Conservation (phyloP, 2,797 vertebrate species). For the Notamacropus eugenii region DNA sequence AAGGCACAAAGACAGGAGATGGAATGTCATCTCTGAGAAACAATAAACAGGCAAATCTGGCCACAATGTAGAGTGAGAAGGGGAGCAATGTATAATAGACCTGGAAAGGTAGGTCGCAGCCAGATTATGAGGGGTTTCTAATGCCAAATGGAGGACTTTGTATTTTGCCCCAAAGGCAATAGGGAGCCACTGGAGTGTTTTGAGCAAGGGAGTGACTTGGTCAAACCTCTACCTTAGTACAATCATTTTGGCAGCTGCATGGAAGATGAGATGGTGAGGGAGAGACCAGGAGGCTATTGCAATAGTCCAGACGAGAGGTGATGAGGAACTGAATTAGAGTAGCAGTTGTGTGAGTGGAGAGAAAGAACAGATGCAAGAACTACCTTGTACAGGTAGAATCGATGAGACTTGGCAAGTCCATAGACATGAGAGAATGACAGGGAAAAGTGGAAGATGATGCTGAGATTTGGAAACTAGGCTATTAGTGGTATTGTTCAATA, state of each 20-base stretch:
- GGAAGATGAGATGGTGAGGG: not conserved
- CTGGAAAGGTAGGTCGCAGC: not conserved
- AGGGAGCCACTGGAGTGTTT: not conserved
- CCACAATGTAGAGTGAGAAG: not conserved
- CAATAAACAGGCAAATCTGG: not conserved
- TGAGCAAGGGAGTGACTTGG: not conserved
- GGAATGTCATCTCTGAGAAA: not conserved
- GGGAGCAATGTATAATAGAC: not conserved
- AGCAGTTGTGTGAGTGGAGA: not conserved
- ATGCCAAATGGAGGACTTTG: not conserved
- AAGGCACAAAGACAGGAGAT: not conserved
- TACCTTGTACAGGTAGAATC: not conserved
- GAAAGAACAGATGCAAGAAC: not conserved
- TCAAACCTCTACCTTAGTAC: not conserved
- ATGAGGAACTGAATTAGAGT: not conserved
- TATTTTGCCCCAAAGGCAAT: not conserved
- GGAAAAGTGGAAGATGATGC: not conserved
- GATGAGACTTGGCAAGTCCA: not conserved
- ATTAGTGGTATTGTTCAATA: not conserved
- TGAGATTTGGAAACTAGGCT: not conserved
- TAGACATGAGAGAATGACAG: not conserved
- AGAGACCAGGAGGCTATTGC: not conserved
- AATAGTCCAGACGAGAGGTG: not conserved
- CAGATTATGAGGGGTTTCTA: not conserved
- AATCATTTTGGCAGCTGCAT: not conserved